phyloP scores from a whole-genome alignment of 2,888 invertebrate species.

The Ametastegia equiseti region DNA sequence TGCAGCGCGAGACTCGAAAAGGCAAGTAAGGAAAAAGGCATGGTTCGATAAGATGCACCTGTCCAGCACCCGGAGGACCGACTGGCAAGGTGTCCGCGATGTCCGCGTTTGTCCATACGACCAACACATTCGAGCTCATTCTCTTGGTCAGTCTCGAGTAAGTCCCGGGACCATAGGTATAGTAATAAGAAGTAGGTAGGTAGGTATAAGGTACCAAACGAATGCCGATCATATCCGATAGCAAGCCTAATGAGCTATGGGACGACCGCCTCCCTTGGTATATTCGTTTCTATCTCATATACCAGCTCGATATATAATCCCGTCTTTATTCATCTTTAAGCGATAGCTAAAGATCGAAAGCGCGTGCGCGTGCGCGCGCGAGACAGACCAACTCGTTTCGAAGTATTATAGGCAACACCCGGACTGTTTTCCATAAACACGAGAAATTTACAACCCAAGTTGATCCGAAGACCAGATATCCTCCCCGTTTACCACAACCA shows the following conservation, averaged over 20 bases:
- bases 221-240: conserved; percentile 65
- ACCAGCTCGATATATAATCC: conserved; percentile 1
- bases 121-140: conserved; percentile 16
- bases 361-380: background rate
- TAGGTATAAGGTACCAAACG: conserved; percentile 62
- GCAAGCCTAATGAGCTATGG: conserved; percentile 69
- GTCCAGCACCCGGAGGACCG: conserved; percentile 42
- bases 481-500: background rate
- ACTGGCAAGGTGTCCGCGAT: conserved; percentile 43
- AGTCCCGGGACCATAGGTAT: conserved; percentile 26
- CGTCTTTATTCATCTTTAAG: background rate
- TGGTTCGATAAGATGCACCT: conserved; percentile 44
- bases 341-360: background rate
- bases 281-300: background rate
- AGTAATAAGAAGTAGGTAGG: conserved; percentile 37
- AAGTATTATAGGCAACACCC: conserved; percentile 35
- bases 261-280: conserved; percentile 17
- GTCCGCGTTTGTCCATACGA: conserved; percentile 43
- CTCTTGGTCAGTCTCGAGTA: conserved; percentile 31
- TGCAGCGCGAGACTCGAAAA: conserved; percentile 46
- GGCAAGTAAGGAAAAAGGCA: conserved; percentile 53
- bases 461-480: conserved; percentile 33
- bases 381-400: conserved; percentile 24
- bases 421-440: conserved; percentile 46
- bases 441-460: conserved; percentile 39